phyloP scores from a whole-genome alignment of 2,113 vertebrate genomes.

The Tragelaphus scriptus region DNA sequence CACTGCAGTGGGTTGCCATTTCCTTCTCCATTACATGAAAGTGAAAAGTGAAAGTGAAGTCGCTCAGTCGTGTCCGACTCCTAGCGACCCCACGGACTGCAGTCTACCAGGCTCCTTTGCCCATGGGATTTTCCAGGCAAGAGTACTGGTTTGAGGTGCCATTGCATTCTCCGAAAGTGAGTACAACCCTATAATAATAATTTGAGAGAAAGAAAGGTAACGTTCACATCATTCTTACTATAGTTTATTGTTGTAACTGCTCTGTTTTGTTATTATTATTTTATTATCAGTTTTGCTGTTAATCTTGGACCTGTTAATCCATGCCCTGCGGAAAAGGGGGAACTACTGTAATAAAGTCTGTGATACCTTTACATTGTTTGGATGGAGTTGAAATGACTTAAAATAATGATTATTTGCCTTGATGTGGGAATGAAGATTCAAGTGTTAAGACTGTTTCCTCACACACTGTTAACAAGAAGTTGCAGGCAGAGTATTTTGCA shows the following conservation, averaged over 20 bases:
- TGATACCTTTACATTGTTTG: not conserved
- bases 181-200: not conserved
- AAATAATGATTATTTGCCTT: conserved; percentile 16
- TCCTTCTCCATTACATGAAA: not conserved
- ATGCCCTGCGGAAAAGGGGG: not conserved
- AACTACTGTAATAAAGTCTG: not conserved
- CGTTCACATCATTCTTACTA: not conserved
- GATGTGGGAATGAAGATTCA: not conserved
- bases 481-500: not conserved
- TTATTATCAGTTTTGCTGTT: not conserved
- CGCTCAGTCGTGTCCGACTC: too few species aligned
- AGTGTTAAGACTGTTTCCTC: not conserved
- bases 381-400: not conserved
- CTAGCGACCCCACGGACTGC: too few species aligned
- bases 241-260: not conserved
- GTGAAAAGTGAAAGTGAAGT: too few species aligned
- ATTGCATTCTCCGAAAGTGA: too few species aligned
- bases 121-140: too few species aligned
- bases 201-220: not conserved
- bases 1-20: not conserved
- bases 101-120: too few species aligned
- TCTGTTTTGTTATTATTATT: not conserved
- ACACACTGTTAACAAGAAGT: not conserved
- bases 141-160: too few species aligned
- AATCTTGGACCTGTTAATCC: not conserved